Evolutionary conservation across 2,797 vertebrate genomes (phyloP).

Genomic region (Eutrigla gurnardus): DNA sequence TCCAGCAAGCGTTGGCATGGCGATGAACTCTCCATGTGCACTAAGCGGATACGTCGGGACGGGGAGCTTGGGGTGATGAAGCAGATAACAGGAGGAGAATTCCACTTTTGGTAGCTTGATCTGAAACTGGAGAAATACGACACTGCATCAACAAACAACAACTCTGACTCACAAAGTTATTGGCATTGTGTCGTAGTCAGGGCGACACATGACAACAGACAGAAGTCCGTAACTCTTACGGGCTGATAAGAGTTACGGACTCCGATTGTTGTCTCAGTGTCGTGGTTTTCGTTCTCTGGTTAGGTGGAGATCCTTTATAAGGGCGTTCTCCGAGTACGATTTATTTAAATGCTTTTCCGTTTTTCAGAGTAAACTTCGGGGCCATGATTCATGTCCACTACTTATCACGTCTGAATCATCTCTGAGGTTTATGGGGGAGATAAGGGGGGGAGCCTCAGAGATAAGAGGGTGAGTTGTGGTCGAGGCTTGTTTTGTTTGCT

Average conservation of each 20-base stretch:
- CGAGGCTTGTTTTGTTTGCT: constrained; percentile 43
- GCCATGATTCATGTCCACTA: constrained; percentile 21
- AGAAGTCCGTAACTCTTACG: too few relatives aligned
- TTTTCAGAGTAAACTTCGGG: constrained; percentile 22
- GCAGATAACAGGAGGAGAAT: constrained; percentile 33
- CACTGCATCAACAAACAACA: neutral
- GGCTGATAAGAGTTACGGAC: too few relatives aligned
- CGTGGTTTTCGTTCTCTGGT: constrained; percentile 19
- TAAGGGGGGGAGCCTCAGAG: constrained; percentile 9
- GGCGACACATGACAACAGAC: too few relatives aligned
- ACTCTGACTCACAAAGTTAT: neutral
- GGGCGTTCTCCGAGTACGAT: neutral
- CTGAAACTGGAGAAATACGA: neutral
- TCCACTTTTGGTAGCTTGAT: constrained; percentile 7
- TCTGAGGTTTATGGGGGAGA: constrained; percentile 46
- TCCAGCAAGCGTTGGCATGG: neutral
- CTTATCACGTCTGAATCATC: constrained; percentile 28
- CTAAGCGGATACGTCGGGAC: too few relatives aligned
- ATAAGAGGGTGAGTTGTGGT: constrained; percentile 51
- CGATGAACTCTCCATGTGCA: too few relatives aligned
- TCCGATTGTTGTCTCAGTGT: neutral
- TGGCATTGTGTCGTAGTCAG: neutral
- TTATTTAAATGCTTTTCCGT: constrained; percentile 22
- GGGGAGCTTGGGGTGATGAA: neutral
- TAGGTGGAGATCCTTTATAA: neutral